A percentile compares a stretch with the other conserved stretches of the same genome.
Conservation (phyloP, 2,797 vertebrate species). For the Dendrocincla tyrannina region DNA sequence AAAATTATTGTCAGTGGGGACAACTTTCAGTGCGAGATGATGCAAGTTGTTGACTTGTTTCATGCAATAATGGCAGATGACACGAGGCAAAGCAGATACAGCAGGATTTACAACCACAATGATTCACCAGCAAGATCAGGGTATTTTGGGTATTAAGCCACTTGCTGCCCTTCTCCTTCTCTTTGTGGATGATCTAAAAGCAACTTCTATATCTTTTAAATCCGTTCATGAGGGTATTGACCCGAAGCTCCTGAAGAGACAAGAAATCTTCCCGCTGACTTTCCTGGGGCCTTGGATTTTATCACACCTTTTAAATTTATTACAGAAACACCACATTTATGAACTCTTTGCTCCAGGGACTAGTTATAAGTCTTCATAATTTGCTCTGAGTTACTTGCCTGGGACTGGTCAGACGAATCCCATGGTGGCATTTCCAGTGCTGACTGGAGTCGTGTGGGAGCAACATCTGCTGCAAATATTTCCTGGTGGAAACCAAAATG, state of each 20-base stretch:
- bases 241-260: background rate
- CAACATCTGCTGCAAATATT: slow-evolving; percentile 60
- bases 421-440: background rate
- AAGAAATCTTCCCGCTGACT: background rate
- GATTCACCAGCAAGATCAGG: background rate
- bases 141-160: background rate
- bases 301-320: background rate
- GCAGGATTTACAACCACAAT: background rate
- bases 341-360: background rate
- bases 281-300: background rate
- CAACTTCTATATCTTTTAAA: background rate
- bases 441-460: slow-evolving; percentile 33
- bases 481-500: slow-evolving; percentile 43
- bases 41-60: background rate
- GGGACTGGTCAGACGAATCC: slow-evolving; percentile 11
- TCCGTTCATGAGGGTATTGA: background rate
- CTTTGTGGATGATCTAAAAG: background rate
- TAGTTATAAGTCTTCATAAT: background rate
- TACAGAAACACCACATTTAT: background rate
- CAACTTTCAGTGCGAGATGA: background rate
- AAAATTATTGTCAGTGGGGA: background rate
- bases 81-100: background rate
- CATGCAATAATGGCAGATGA: background rate
- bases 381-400: background rate
- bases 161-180: background rate